phyloP scores from a whole-genome alignment of 2,888 invertebrate genomes.

The Melanchra persicariae region DNA sequence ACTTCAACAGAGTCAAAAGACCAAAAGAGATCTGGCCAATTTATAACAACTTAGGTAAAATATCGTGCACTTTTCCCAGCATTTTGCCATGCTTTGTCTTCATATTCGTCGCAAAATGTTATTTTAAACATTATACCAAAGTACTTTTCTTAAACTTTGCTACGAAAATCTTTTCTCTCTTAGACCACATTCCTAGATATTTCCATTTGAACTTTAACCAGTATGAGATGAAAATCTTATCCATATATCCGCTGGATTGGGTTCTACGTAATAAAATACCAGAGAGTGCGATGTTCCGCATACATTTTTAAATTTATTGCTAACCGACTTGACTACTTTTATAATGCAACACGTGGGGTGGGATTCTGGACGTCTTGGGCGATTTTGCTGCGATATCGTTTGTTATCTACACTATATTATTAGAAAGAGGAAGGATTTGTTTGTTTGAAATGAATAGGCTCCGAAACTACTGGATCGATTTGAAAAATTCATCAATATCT shows the following conservation, averaged over 20 bases:
- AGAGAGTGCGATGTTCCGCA: slow-evolving; percentile 61
- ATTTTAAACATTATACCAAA: slow-evolving; percentile 5
- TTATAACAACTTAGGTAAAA: not conserved
- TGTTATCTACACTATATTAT: too few species aligned
- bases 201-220: slow-evolving; percentile 30
- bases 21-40: not conserved
- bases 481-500: too few species aligned
- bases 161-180: not conserved
- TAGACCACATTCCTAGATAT: not conserved
- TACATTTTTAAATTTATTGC: slow-evolving; percentile 79
- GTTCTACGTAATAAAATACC: slow-evolving; percentile 62
- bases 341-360: slow-evolving; percentile 62
- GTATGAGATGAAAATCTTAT: slow-evolving; percentile 53
- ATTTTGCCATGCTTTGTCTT: not conserved
- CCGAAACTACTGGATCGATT: too few species aligned
- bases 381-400: slow-evolving; percentile 38
- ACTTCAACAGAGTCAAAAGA: not conserved
- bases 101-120: not conserved
- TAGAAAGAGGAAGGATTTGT: too few species aligned
- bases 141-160: not conserved
- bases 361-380: slow-evolving; percentile 38
- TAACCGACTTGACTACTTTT: slow-evolving; percentile 69
- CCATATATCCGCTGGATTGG: slow-evolving; percentile 48
- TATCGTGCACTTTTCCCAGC: not conserved
- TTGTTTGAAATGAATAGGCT: too few species aligned